A percentile compares a stretch with the other conserved stretches of the same genome.
Evolutionary conservation across 2,888 invertebrate genomes (phyloP).

Genomic region (Rhorus exstirpatorius): DNA sequence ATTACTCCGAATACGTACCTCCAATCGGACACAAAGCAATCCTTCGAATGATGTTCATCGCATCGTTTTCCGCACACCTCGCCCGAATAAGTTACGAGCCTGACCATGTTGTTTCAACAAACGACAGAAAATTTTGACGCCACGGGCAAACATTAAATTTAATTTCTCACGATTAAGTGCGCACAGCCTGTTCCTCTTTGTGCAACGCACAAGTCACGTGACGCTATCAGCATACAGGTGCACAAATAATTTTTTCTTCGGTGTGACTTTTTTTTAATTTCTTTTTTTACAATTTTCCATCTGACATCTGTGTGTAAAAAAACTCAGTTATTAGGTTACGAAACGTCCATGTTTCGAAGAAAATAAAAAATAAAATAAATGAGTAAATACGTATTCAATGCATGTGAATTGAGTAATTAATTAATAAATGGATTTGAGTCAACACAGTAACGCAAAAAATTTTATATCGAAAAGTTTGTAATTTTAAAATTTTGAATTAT

Average conservation of each 20-base stretch:
- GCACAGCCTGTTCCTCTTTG: not conserved
- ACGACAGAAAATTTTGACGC: conserved; percentile 26
- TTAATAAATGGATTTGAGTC: not conserved
- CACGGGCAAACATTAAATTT: conserved; percentile 38
- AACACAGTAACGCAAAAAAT: not conserved
- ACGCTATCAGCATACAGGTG: not conserved
- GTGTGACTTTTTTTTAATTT: conserved; percentile 23
- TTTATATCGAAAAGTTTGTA: too few relatives aligned
- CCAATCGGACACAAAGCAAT: conserved; percentile 58
- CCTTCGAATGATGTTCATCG: conserved; percentile 28
- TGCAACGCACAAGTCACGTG: not conserved
- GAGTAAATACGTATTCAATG: not conserved
- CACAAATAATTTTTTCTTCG: not conserved
- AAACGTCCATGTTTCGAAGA: conserved; percentile 27
- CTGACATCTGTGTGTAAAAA: conserved; percentile 24
- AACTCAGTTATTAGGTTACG: not conserved
- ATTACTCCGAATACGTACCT: conserved; percentile 47
- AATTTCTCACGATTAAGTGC: not conserved
- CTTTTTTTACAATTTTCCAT: conserved; percentile 22
- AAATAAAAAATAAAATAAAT: conserved; percentile 10
- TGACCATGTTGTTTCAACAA: conserved; percentile 66
- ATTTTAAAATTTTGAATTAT: too few relatives aligned
- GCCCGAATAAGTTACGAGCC: conserved; percentile 61
- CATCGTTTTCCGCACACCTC: conserved; percentile 36
- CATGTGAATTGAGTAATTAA: not conserved